Base-by-base conservation (phyloP, 2,797 vertebrate genomes). In the Diplodus sargus region DNA sequence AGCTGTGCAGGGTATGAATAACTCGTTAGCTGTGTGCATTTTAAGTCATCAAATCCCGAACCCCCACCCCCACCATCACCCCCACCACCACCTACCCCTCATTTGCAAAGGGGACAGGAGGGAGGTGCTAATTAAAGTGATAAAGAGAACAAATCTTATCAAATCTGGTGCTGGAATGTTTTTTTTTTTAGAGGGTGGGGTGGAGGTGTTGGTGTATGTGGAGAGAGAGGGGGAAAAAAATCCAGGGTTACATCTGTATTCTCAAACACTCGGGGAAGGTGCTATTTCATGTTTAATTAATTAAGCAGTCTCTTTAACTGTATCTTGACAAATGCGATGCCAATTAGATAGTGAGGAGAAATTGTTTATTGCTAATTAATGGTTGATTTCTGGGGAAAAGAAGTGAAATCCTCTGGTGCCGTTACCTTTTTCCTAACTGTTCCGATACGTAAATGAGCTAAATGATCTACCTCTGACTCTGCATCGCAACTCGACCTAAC, bases 51-150 rank as follows among this genome's bases (percentile, higher is more conserved):
- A 92, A 93, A 93, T 93, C 91, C 91, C 89, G 72, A 91, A 90
- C 94, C 90, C 94, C 34, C 14, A 30, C 90, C 90, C 94, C 91
- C 92, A 30, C 90, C 90, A 94, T 90, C 92, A 89, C 94, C 90
- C 93, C 34, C 14, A n/a, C 91, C 92, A 39, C 39, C 93, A 95
- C 93, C 94, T 94, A 93, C 87, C 93, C 90, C 92, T 95, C 94
- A 95, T 95, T 95, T 94, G 92, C 91, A 93, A 93, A 94, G 91
- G 91, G 95, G 95, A 94, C 94, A 94, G 94, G 92, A 93, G 93
- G 94, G 93, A 94, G 94, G 94, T 94, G 95, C 93, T 95, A 95
- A 95, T 96, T 96, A 96, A 95, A 89, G 94, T 94, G 94, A 95
- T 95, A 95, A 95, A 96, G 94, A 94, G 94, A 95, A 93, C 93